Evolutionary conservation across 2,888 invertebrate species (phyloP).

Genomic region (Nebria brevicollis): DNA sequence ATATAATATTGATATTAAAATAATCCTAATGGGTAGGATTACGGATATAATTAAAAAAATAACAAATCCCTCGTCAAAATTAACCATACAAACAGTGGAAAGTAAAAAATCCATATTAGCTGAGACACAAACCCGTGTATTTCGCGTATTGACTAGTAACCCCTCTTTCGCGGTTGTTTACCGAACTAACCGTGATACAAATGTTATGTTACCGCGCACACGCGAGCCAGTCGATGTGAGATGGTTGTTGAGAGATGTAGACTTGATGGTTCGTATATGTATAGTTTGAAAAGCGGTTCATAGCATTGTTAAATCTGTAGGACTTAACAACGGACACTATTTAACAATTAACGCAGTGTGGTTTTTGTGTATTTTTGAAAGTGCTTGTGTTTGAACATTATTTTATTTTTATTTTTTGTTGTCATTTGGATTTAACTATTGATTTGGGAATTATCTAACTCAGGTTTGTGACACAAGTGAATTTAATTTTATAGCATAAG

Average conservation of each 20-base stretch:
- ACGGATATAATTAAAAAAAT: too few species aligned
- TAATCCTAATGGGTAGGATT: too few species aligned
- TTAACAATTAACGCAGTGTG: background rate
- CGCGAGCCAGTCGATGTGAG: conserved; percentile 29
- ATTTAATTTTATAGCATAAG: background rate
- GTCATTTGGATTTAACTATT: background rate
- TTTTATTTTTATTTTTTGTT: background rate
- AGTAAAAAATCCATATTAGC: conserved; percentile 27
- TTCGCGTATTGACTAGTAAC: conserved; percentile 16
- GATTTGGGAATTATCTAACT: background rate
- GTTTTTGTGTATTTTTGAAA: background rate
- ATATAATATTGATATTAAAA: too few species aligned
- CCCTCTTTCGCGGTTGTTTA: background rate
- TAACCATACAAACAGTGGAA: background rate
- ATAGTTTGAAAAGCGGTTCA: background rate
- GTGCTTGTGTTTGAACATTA: background rate
- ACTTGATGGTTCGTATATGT: background rate
- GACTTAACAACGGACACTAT: background rate
- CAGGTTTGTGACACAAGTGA: background rate
- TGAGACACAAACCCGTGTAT: conserved; percentile 19
- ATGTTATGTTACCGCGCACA: conserved; percentile 16
- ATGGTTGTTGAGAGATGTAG: conserved; percentile 16
- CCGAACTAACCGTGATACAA: conserved; percentile 23
- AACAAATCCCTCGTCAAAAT: background rate
- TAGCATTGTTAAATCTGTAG: background rate